Evolutionary conservation across 2,888 invertebrate genomes (phyloP), one percentile per base, ranked within the genome.

Genomic region (Hyposoter didymator): DNA sequence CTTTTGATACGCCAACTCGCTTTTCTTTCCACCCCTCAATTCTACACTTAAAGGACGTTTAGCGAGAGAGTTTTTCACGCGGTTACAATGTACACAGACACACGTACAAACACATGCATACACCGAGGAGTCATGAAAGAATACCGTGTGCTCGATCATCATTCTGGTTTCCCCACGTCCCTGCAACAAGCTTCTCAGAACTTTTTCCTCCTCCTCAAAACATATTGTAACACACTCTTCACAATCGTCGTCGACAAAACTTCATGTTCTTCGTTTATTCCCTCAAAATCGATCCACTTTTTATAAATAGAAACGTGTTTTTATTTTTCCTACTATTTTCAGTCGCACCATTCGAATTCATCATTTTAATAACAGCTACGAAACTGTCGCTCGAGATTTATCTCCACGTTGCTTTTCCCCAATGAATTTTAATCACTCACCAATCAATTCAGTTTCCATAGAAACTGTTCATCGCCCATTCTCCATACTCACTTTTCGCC

Each of bases 31-130:
- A 22, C 59, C 76, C 64, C 39, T 73, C 72, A 78, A 84, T 86
- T 81, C 74, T 84, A 78, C 78, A 86, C 87, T 89, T 88, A 90
- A 91, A 90, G 86, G 89, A 87, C 88, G 88, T 90, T 90, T 90
- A 90, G 90, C 87, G 85, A 89, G 70, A 70, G 70, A 64, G 47
- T 12, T 78, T 76, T 55, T 64, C 82, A 84, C 78, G 84, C 84
- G 82, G 86, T 87, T 74, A 62, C 49, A 45, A 47, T 76, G 45
- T 79, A 62, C 74, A 66, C 69, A 66, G 22, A 39, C 14, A 62
- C 74, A 55, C 69, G 66, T 35, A 59, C 14, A 47, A 43, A 67
- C 12, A 28, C 32, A 14, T 28, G 17, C n/a, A 66, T 17, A 70
- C 62, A n/a, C 52, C 3, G 67, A 66, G 8, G 78, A 74, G 78